phyloP scores from a whole-genome alignment of 2,888 invertebrate species.

The Drosophila leonis region DNA sequence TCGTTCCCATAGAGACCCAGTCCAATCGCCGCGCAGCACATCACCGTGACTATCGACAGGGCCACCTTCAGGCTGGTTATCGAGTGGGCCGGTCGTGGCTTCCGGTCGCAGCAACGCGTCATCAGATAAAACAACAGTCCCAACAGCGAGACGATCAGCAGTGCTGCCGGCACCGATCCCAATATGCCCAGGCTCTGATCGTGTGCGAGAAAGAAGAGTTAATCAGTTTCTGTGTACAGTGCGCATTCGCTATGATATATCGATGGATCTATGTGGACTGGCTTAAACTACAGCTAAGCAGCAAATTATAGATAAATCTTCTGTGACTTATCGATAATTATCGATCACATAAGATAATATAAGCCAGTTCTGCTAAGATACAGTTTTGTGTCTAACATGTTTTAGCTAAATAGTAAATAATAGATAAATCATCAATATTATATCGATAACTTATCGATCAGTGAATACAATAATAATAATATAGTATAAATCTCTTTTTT shows the following conservation, averaged over 20 bases:
- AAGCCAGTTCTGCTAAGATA: not conserved
- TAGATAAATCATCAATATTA: not conserved
- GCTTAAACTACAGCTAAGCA: not conserved
- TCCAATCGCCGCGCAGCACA: slow-evolving; percentile 96
- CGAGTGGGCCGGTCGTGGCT: slow-evolving; percentile 94
- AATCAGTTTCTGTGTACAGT: not conserved
- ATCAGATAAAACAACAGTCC: slow-evolving; percentile 96
- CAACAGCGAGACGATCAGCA: slow-evolving; percentile 95
- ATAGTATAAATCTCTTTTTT: no score
- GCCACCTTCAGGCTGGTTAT: slow-evolving; percentile 94
- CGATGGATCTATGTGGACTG: not conserved
- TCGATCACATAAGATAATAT: not conserved
- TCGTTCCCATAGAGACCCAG: slow-evolving; percentile 97
- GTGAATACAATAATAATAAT: no score
- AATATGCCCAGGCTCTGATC: slow-evolving; percentile 95
- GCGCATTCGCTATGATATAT: not conserved
- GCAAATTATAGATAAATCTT: no score
- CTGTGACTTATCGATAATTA: not conserved
- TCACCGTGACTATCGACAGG: slow-evolving; percentile 92
- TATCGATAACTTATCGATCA: not conserved
- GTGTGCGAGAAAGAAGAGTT: not conserved
- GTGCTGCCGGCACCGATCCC: slow-evolving; percentile 96
- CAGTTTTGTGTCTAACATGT: not conserved
- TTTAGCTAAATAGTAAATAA: not conserved
- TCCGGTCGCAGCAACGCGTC: slow-evolving; percentile 97